phyloP scores from a whole-genome alignment of 1,140 invertebrate genomes.

The Pogonomyrmex barbatus region DNA sequence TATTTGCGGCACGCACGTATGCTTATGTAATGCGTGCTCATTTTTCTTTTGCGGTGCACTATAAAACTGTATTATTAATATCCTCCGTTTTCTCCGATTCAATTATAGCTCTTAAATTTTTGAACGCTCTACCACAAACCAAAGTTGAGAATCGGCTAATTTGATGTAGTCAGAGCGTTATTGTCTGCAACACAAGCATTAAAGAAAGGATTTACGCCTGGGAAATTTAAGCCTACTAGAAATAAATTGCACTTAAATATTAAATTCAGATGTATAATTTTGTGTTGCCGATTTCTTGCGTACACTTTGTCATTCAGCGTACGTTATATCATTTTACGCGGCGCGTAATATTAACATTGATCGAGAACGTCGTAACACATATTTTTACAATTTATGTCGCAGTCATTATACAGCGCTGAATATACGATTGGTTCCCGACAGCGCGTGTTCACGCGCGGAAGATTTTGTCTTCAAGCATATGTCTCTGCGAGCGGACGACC shows the following conservation, averaged over 20 bases:
- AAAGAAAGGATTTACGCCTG: no score
- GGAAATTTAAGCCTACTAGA: no score
- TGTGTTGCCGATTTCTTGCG: neutral
- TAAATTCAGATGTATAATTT: neutral
- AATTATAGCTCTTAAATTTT: constrained; percentile 9
- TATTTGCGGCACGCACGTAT: constrained; percentile 24
- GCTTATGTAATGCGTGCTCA: constrained; percentile 36
- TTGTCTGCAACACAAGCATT: neutral
- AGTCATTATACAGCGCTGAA: constrained; percentile 46
- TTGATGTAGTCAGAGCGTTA: neutral
- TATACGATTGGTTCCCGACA: constrained; percentile 41
- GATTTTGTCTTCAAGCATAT: constrained; percentile 62
- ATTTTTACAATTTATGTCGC: constrained; percentile 59
- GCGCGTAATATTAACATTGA: constrained; percentile 43
- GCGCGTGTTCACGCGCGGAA: constrained; percentile 40
- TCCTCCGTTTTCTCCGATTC: neutral
- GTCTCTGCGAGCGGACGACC: constrained; percentile 12
- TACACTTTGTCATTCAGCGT: constrained; percentile 12
- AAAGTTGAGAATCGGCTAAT: neutral
- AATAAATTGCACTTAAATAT: neutral
- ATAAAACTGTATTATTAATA: constrained; percentile 25
- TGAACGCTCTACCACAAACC: neutral
- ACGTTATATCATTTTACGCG: constrained; percentile 39
- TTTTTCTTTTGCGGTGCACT: neutral
- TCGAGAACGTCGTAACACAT: constrained; percentile 59